Percentiles rank a stretch among this genome's conserved stretches.
phyloP scores from a whole-genome alignment of 2,888 invertebrate species.

The Tethea ocularis region DNA sequence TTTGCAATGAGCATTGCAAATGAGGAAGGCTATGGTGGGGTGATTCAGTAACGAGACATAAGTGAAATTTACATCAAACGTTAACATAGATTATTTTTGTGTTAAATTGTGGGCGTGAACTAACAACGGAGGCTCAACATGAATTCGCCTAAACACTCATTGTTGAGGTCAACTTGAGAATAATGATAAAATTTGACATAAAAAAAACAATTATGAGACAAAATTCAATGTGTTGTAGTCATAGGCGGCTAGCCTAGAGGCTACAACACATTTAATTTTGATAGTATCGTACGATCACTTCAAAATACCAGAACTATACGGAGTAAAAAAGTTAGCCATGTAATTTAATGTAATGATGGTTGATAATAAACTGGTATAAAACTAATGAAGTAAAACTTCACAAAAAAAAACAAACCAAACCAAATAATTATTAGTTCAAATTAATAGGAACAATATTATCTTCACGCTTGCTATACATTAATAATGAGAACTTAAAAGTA shows the following conservation, averaged over 20 bases:
- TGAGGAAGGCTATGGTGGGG: neutral
- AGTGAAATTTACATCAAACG: slow-evolving; percentile 14
- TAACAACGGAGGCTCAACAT: slow-evolving; percentile 50
- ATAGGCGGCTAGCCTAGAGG: too few relatives aligned
- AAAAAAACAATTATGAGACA: too few relatives aligned
- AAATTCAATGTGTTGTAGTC: too few relatives aligned
- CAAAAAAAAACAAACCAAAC: too few relatives aligned
- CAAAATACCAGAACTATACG: neutral
- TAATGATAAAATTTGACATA: neutral
- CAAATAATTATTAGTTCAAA: neutral
- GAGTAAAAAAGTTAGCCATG: neutral
- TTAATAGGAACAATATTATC: neutral
- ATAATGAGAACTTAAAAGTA: neutral
- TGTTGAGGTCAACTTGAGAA: slow-evolving; percentile 47
- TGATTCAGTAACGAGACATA: neutral
- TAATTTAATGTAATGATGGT: neutral
- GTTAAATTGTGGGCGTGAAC: slow-evolving; percentile 59
- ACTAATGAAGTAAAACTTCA: neutral
- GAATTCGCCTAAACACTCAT: slow-evolving; percentile 43
- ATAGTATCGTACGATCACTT: neutral
- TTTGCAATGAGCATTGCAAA: neutral
- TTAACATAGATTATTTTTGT: slow-evolving; percentile 35
- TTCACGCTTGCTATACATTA: neutral
- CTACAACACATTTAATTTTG: neutral
- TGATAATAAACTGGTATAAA: neutral